Conservation (phyloP, 2,797 vertebrate genomes). For the Acanthurus tractus region DNA sequence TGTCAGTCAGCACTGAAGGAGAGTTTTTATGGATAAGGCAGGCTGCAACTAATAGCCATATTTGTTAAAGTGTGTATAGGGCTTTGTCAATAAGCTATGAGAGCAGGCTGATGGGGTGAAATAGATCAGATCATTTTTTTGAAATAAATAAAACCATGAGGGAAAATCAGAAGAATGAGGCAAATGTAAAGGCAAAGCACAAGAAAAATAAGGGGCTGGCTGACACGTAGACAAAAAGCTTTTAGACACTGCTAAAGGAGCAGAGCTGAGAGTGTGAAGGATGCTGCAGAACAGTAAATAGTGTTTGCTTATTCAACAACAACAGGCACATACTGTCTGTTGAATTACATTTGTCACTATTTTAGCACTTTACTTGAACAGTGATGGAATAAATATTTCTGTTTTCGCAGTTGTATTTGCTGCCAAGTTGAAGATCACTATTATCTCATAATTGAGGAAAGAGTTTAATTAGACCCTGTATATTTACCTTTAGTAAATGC, state of each 20-base stretch:
- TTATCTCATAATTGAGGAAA: neutral
- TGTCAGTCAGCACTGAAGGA: constrained; percentile 40
- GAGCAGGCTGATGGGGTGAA: constrained; percentile 6
- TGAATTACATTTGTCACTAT: neutral
- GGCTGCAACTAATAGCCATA: constrained; percentile 8
- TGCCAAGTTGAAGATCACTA: neutral
- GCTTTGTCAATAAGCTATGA: constrained; percentile 1
- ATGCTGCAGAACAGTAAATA: neutral
- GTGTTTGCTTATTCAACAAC: neutral
- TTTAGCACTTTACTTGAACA: neutral
- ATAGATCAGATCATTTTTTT: constrained; percentile 28
- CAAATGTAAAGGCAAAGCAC: neutral
- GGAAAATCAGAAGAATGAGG: constrained; percentile 1
- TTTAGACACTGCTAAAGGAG: constrained; percentile 8
- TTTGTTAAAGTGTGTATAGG: constrained; percentile 15
- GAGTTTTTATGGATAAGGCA: constrained; percentile 22
- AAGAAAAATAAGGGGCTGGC: neutral
- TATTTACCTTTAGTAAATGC: constrained; percentile 1
- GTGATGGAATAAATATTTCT: constrained; percentile 7
- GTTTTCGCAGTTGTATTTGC: neutral
- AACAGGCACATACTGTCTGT: neutral
- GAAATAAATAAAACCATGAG: constrained; percentile 10
- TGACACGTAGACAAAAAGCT: constrained; percentile 8
- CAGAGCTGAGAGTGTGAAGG: no score
- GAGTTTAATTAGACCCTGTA: neutral